Percentiles rank a stretch among this genome's conserved stretches.
phyloP scores from a whole-genome alignment of 2,797 vertebrate species.

The Diplodus sargus region DNA sequence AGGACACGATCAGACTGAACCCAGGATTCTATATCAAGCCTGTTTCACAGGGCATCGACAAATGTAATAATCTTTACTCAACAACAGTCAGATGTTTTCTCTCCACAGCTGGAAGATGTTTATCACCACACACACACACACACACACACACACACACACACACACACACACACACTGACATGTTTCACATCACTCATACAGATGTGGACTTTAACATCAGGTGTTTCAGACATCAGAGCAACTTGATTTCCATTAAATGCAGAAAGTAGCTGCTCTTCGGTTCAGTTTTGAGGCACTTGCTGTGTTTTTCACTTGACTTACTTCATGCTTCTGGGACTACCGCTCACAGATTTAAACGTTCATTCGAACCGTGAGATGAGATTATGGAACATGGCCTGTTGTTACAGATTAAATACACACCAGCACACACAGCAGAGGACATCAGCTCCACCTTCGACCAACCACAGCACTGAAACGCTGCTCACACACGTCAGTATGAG shows the following conservation, averaged over 20 bases:
- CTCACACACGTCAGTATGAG: not conserved
- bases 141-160: too few species aligned
- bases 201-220: not conserved
- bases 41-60: not conserved
- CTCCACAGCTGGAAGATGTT: not conserved
- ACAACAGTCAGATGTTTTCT: not conserved
- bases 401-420: not conserved
- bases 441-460: not conserved
- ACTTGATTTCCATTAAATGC: not conserved
- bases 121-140: too few species aligned
- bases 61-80: not conserved
- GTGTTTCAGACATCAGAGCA: not conserved
- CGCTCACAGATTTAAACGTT: not conserved
- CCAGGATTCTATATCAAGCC: not conserved
- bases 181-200: not conserved
- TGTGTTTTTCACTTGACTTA: not conserved
- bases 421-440: not conserved
- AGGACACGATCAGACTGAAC: conserved; percentile 5
- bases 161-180: not conserved
- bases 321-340: not conserved
- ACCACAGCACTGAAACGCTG: not conserved
- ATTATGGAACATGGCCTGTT: conserved; percentile 2
- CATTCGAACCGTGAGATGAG: not conserved
- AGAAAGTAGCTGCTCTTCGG: not conserved
- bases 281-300: not conserved